Conservation (phyloP, 2,113 vertebrate species). For the Psammodynastes pulverulentus region DNA sequence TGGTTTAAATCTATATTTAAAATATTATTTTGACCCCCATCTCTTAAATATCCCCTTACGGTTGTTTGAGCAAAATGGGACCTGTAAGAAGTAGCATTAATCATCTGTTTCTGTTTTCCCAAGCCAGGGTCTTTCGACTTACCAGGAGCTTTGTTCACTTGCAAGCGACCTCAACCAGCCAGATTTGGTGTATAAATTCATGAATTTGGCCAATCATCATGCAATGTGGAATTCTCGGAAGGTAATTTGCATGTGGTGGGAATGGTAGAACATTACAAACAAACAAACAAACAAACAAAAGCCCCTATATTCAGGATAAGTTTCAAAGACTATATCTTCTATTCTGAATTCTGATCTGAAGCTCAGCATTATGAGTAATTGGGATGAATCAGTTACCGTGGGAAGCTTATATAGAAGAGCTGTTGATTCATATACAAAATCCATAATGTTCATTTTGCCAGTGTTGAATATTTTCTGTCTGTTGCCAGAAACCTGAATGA, state of each 20-base stretch:
- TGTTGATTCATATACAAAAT: background rate
- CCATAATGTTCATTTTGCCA: background rate
- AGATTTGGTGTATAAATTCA: conserved; percentile 97
- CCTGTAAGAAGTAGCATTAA: background rate
- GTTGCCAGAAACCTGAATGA: background rate
- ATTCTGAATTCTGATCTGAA: background rate
- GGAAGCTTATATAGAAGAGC: background rate
- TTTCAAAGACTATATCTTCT: background rate
- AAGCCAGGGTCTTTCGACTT: conserved; percentile 93
- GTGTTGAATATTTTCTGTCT: background rate
- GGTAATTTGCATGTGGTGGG: conserved; percentile 71
- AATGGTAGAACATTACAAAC: background rate
- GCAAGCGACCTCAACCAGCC: conserved; percentile 98
- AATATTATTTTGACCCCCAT: background rate
- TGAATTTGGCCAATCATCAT: conserved; percentile 98
- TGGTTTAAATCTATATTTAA: background rate
- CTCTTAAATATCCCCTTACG: background rate
- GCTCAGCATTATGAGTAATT: background rate
- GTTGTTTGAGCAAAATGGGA: background rate
- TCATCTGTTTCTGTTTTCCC: conserved; percentile 52
- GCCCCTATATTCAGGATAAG: background rate
- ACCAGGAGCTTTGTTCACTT: conserved; percentile 96
- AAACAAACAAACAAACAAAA: background rate
- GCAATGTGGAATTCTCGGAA: conserved; percentile 99
- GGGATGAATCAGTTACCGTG: background rate